phyloP scores from a whole-genome alignment of 2,113 vertebrate species.

The Columba janthina region DNA sequence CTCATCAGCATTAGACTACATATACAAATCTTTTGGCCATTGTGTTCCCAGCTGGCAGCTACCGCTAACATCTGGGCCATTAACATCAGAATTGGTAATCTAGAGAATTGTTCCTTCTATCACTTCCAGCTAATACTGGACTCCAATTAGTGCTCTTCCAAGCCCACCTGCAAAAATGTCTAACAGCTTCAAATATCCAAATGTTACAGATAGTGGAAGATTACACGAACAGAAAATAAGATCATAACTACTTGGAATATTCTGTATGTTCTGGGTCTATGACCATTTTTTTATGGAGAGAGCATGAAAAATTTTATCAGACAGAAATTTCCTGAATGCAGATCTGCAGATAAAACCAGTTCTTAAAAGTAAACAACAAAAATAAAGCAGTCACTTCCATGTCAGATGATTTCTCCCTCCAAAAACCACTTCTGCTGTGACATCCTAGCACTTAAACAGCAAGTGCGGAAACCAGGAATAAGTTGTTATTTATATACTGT shows the following conservation, averaged over 20 bases:
- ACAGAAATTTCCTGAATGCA: background rate
- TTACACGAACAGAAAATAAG: background rate
- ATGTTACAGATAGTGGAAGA: background rate
- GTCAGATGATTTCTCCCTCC: background rate
- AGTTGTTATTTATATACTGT: background rate
- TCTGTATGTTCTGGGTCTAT: background rate
- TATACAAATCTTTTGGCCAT: slow-evolving; percentile 71
- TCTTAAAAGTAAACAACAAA: background rate
- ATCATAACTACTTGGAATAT: background rate
- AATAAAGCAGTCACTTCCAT: background rate
- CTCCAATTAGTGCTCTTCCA: slow-evolving; percentile 70
- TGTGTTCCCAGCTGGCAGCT: slow-evolving; percentile 79
- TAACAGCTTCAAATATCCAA: slow-evolving; percentile 36
- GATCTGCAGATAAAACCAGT: background rate
- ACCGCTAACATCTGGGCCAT: slow-evolving; percentile 77
- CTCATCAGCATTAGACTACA: slow-evolving; percentile 70
- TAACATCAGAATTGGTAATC: slow-evolving; percentile 81
- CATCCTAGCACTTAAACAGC: background rate
- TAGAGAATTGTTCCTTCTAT: slow-evolving; percentile 75
- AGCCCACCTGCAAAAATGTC: slow-evolving; percentile 70
- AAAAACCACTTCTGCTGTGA: background rate
- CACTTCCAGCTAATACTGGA: slow-evolving; percentile 71
- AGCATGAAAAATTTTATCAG: background rate
- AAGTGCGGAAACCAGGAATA: background rate
- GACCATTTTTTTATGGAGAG: background rate